phyloP scores from a whole-genome alignment of 2,113 vertebrate genomes.

The Clarias batrachus region DNA sequence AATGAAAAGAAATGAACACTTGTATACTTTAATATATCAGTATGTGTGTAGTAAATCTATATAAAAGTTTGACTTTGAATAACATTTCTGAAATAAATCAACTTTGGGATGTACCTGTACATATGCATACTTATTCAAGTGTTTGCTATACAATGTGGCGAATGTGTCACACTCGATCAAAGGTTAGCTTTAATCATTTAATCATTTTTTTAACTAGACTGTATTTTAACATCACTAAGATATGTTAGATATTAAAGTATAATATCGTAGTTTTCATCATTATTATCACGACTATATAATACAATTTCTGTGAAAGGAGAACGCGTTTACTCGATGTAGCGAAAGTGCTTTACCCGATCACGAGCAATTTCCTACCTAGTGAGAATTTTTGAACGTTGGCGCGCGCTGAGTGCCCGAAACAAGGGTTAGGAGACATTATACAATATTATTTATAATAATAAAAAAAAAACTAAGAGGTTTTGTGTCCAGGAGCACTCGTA shows the following conservation, averaged over 20 bases:
- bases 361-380: not conserved
- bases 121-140: too few relatives aligned
- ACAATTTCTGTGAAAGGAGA: not conserved
- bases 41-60: too few relatives aligned
- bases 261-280: too few relatives aligned
- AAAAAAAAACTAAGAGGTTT: not conserved
- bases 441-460: not conserved
- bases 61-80: too few relatives aligned
- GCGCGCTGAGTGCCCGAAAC: not conserved
- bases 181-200: not conserved
- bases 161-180: not conserved
- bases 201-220: not conserved
- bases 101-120: too few relatives aligned
- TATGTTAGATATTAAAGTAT: not conserved
- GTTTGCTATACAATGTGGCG: not conserved
- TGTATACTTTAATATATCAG: too few relatives aligned
- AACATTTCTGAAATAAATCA: too few relatives aligned
- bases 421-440: not conserved
- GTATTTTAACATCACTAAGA: not conserved
- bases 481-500: not conserved
- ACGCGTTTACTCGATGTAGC: not conserved
- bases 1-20: too few relatives aligned
- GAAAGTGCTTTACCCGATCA: constrained; percentile 24
- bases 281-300: not conserved
- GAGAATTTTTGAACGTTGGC: constrained; percentile 44